These are phyloP conservation scores for Bembecia ichneumoniformis DNA, from an alignment of 2,888 invertebrate genomes.

Conservation along the genomic window DNA sequence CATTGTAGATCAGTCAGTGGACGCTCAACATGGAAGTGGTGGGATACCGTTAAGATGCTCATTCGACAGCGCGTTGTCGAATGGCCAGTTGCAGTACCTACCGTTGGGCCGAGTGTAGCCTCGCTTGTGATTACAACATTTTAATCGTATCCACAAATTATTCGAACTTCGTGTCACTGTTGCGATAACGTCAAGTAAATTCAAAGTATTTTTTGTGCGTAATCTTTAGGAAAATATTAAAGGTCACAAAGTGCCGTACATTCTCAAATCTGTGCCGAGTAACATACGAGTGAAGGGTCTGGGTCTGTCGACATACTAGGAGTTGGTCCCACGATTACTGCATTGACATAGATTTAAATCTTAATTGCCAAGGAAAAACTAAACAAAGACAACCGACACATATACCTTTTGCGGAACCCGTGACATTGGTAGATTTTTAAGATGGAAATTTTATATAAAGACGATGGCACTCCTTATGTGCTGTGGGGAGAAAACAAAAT, in stretches of 20 bases:
- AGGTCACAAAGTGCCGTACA: not conserved
- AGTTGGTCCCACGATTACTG: not conserved
- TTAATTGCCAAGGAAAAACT: not conserved
- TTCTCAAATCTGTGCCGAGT: conserved; percentile 12
- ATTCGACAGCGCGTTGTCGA: not conserved
- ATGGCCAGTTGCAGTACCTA: conserved; percentile 10
- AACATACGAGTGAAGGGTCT: conserved; percentile 36
- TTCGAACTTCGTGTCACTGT: not conserved
- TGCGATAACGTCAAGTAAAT: not conserved
- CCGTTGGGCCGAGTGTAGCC: conserved; percentile 9
- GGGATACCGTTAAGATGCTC: conserved; percentile 6
- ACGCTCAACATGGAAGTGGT: conserved; percentile 6
- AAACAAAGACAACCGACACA: not conserved
- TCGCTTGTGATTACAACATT: not conserved
- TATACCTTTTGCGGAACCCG: not conserved
- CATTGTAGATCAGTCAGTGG: not conserved
- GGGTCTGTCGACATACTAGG: conserved; percentile 18
- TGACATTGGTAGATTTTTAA: conserved; percentile 6
- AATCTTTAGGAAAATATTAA: no score
- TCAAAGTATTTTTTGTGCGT: not conserved
- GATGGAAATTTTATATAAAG: conserved; percentile 65
- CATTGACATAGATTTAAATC: not conserved
- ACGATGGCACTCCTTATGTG: conserved; percentile 73
- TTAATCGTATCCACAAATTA: not conserved
- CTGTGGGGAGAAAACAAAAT: conserved; percentile 74